Percentiles rank a stretch among this genome's conserved stretches.
phyloP scores from a whole-genome alignment of 2,888 invertebrate species.

The Monoplex corrugatus region DNA sequence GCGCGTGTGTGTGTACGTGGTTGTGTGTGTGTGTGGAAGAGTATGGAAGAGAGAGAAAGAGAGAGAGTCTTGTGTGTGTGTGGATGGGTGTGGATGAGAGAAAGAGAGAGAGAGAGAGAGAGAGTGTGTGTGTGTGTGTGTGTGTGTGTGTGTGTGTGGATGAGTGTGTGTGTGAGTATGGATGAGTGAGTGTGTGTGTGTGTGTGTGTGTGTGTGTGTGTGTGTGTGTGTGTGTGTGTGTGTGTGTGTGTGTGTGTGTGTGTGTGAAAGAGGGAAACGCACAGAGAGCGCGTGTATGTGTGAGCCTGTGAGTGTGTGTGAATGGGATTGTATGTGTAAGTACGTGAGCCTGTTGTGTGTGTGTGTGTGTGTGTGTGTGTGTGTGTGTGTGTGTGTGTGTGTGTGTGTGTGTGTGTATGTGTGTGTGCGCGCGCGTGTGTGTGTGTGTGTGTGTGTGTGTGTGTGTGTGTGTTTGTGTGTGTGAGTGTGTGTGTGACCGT shows the following conservation, averaged over 20 bases:
- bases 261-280: no score
- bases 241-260: background rate
- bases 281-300: no score
- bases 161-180: background rate
- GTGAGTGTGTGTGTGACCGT: background rate
- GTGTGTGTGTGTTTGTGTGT: no score
- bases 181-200: background rate
- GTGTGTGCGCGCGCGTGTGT: background rate
- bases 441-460: constrained; percentile 1
- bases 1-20: background rate
- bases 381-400: no score
- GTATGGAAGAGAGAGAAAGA: background rate
- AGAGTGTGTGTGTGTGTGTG: background rate
- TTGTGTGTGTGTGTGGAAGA: background rate
- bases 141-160: background rate
- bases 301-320: background rate
- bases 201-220: background rate
- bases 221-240: background rate
- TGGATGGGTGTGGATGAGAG: background rate
- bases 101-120: background rate
- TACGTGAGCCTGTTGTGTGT: background rate
- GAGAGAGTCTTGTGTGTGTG: background rate
- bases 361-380: no score
- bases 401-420: constrained; percentile 6
- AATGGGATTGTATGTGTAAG: background rate